These are phyloP conservation scores for Metacarcinus magister DNA, from an alignment of 2,888 invertebrate genomes.

Conservation along the genomic window DNA sequence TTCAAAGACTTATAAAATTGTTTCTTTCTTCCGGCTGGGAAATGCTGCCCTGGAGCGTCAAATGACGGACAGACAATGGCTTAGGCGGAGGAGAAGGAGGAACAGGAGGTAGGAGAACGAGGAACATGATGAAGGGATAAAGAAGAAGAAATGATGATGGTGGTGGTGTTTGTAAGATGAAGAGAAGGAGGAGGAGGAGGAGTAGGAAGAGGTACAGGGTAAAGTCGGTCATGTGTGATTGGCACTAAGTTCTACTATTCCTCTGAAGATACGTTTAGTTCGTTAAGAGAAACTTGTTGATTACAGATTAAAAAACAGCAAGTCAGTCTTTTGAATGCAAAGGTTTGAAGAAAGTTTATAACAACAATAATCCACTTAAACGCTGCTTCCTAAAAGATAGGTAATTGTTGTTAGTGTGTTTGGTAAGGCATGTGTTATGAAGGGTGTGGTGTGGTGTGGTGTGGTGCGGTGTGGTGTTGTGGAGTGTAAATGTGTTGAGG, in stretches of 20 bases:
- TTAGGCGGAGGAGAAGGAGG: neutral
- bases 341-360: neutral
- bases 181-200: neutral
- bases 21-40: neutral
- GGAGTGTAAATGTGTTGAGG: neutral
- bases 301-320: conserved; percentile 6
- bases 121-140: neutral
- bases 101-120: neutral
- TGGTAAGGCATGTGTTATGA: neutral
- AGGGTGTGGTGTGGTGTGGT: neutral
- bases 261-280: neutral
- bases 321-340: neutral
- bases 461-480: neutral
- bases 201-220: neutral
- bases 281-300: neutral
- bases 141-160: neutral
- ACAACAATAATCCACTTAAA: too few species aligned
- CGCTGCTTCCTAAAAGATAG: too few species aligned
- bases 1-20: neutral
- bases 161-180: neutral
- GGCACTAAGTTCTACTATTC: neutral
- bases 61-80: neutral
- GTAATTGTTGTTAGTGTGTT: too few species aligned
- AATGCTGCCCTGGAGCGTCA: neutral
- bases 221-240: neutral